Percentiles rank a stretch among this genome's conserved stretches.
These are phyloP conservation scores for Periparus ater DNA, from an alignment of 2,797 vertebrate genomes.

Conservation along the genomic window DNA sequence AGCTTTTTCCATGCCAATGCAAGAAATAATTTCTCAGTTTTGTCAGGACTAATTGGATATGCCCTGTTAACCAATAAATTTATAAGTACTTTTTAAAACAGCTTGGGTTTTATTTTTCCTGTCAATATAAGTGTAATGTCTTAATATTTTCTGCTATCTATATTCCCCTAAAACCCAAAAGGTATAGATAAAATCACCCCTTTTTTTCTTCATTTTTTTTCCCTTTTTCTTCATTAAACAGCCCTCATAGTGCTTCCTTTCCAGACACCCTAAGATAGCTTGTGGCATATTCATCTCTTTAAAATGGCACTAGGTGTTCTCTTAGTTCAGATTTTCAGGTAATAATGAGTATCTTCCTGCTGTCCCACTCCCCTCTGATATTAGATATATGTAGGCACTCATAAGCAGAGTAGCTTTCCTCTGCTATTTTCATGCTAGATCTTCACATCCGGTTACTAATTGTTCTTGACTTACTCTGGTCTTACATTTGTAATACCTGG, in stretches of 20 bases:
- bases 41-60: constrained; percentile 14
- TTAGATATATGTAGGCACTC: not conserved
- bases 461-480: not conserved
- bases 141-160: not conserved
- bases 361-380: not conserved
- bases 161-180: not conserved
- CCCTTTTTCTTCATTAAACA: not conserved
- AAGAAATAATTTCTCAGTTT: not conserved
- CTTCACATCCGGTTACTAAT: not conserved
- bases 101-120: not conserved
- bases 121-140: not conserved
- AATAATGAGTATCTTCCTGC: not conserved
- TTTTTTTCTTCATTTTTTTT: not conserved
- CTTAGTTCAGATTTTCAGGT: not conserved
- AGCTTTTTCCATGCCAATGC: not conserved
- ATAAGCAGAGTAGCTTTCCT: not conserved
- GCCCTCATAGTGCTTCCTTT: not conserved
- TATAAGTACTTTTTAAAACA: not conserved
- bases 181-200: not conserved
- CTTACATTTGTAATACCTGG: not conserved
- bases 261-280: not conserved
- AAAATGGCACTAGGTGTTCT: not conserved
- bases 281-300: not conserved
- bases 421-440: not conserved
- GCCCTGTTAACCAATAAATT: not conserved